Base-by-base conservation (phyloP, 1,140 invertebrate genomes). In the Rhynchophorus ferrugineus region DNA sequence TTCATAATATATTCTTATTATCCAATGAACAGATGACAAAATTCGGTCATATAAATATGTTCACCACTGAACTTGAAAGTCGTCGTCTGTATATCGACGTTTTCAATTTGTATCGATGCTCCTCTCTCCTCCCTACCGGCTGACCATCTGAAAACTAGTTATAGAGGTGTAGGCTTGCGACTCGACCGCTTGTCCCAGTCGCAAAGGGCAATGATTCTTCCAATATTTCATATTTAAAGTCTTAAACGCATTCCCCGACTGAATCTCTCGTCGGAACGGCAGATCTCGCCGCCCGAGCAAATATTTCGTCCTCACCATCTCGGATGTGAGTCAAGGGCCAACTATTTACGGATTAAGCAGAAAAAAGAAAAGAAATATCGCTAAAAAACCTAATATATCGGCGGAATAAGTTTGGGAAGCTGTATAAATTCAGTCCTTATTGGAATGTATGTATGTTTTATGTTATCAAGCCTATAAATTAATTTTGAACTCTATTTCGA, bases 81-180 rank as follows among this genome's bases (percentile, higher is more conserved):
- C n/a, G n/a, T n/a, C n/a, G n/a, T n/a, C n/a, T n/a, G n/a, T n/a
- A n/a, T n/a, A n/a, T n/a, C n/a, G n/a, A n/a, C n/a, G n/a, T n/a
- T n/a, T n/a, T n/a, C n/a, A n/a, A n/a, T n/a, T 29, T 29, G 24
- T 29, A 29, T 29, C 24, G 24, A 29, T 17, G 3, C 16, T n/a
- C 7, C 2, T 39, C 14, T 14, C 5, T 39, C 17, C 3, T 39
- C 9, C 17, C 37, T 39, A 17, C 37, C 37, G 3, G 17, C 16
- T 17, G 17, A 17, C 37, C 37, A 39, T 18, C 37, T 39, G 37
- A 39, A 39, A 39, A 39, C 37, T 39, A 39, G 37, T 39, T 39
- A 39, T 39, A 17, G 16, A 39, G 37, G 37, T 39, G 37, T 39
- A 39, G 37, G 37, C 37, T 39, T 17, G 37, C 37, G 37, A 39